These are phyloP conservation scores for Piscicola geometra DNA, from an alignment of 2,888 invertebrate species.

Conservation along the genomic window DNA sequence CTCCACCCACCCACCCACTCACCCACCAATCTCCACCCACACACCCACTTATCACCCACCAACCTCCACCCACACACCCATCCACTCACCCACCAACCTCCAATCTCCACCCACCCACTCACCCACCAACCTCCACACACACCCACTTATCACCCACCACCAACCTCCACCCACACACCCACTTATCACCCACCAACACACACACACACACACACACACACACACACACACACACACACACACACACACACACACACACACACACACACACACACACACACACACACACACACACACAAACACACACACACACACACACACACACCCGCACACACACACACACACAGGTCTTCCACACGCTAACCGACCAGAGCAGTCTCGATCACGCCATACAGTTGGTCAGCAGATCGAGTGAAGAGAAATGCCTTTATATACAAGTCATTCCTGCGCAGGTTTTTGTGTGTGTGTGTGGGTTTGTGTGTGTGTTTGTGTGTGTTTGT, in stretches of 20 bases:
- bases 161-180: not conserved
- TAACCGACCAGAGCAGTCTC: slow-evolving; percentile 26
- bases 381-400: slow-evolving; percentile 22
- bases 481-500: not conserved
- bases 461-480: not conserved
- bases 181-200: not conserved
- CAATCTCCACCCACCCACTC: not conserved
- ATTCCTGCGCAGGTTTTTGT: slow-evolving; percentile 2
- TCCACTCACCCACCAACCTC: not conserved
- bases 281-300: not conserved
- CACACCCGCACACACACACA: not conserved
- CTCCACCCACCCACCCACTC: too few relatives aligned
- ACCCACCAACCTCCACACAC: not conserved
- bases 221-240: too few relatives aligned
- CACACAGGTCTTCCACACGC: slow-evolving; percentile 18
- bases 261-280: not conserved
- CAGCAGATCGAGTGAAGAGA: not conserved
- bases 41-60: not conserved
- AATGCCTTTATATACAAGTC: slow-evolving; percentile 11
- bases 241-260: too few relatives aligned
- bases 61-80: not conserved
- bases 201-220: not conserved
- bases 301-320: too few relatives aligned
- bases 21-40: not conserved
- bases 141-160: too few relatives aligned